These are phyloP conservation scores for Girardia tigrina DNA, from an alignment of 2,888 invertebrate species.

Conservation along the genomic window DNA sequence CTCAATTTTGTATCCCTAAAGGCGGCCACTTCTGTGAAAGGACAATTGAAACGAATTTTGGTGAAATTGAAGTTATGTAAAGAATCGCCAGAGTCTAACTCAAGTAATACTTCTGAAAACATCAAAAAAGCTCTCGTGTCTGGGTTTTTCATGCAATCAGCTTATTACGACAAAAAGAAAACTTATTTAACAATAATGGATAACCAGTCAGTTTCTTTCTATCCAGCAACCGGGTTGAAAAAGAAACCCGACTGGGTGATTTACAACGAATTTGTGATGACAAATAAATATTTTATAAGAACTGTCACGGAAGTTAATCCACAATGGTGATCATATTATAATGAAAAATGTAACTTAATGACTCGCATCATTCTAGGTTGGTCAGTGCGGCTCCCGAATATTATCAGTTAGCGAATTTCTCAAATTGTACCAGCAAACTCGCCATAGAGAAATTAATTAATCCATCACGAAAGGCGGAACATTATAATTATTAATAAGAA, in stretches of 20 bases:
- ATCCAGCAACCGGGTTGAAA: neutral
- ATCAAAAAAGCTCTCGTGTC: neutral
- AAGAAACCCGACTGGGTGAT: neutral
- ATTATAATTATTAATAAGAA: no score
- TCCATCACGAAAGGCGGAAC: no score
- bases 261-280: neutral
- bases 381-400: neutral
- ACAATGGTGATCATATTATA: no score
- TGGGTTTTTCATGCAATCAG: neutral
- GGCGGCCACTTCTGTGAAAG: neutral
- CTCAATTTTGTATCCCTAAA: neutral
- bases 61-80: neutral
- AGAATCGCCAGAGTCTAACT: neutral
- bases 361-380: no score
- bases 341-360: no score
- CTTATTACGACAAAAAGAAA: neutral
- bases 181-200: neutral
- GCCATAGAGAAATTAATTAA: no score
- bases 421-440: neutral
- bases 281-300: neutral
- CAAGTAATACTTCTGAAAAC: neutral
- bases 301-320: neutral
- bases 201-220: neutral
- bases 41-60: neutral
- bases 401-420: neutral